Base-by-base conservation (phyloP, 1,140 invertebrate species). In the Drosophila navojoa region DNA sequence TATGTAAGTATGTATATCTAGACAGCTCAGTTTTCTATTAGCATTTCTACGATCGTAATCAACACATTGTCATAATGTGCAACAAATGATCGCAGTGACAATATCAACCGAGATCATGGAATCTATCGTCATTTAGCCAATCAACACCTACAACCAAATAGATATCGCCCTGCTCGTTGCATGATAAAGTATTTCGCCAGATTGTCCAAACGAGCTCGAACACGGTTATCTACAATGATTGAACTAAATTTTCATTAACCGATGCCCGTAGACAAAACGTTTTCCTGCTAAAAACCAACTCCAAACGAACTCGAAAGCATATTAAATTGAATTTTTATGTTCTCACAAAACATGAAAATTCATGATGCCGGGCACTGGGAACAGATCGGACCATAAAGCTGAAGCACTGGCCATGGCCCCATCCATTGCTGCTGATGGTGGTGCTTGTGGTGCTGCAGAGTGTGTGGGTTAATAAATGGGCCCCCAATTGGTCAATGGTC, bases 261-360 rank as follows among this genome's bases (percentile, higher is more conserved):
- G 64, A 16, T 50, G 64, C 71, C 73, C 69, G 73, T 77, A 72
- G 77, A 85, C 82, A 87, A 87, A 87, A 73, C 76, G 82, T 76
- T 86, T 79, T 79, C 71, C 75, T 50, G 71, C 50, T 68, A 86
- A 77, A 69, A 49, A 58, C 44, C 16, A 15, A 61, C 29, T 49
- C 15, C 60, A 35, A 44, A 63, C 62, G 49, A 71, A 63, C 67
- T 70, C 45, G 50, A 45, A 52, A 76, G 64, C 82, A 82, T 77
- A 87, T 87, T 89, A 87, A 87, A 87, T 87, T 87, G 84, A 87
- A 80, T 82, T 87, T 87, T 87, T 82, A 86, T 86, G 82, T 87
- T 86, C 82, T 89, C 84, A 86, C 82, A 86, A 67, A 38, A 62
- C 79, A 62, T 44, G 71, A 72, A 86, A 86, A 86, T 81, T 76